Conservation (phyloP, 1,140 invertebrate genomes). For the Drosophila pseudoobscura region DNA sequence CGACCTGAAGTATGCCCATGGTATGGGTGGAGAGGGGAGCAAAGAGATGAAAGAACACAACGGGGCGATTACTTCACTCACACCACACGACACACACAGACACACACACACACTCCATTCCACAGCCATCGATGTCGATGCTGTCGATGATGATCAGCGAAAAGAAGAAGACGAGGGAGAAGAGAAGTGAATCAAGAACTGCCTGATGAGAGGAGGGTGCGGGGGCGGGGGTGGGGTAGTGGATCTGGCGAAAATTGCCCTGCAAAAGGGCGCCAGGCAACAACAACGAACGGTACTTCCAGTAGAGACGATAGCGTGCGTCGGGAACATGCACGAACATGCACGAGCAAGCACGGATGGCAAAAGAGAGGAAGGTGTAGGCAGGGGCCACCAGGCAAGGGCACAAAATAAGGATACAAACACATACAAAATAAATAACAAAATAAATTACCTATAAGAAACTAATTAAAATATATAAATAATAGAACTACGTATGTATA, state of each 20-base stretch:
- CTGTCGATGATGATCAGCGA: conserved; percentile 59
- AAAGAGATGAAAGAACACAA: conserved; percentile 27
- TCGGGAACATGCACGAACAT: too few relatives aligned
- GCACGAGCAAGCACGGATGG: too few relatives aligned
- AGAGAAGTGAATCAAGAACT: conserved; percentile 42
- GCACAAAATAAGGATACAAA: too few relatives aligned
- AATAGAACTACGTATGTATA: too few relatives aligned
- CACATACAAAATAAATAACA: too few relatives aligned
- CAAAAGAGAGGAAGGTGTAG: too few relatives aligned
- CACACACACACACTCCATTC: conserved; percentile 16
- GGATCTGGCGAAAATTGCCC: conserved; percentile 62
- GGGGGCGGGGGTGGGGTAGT: neutral
- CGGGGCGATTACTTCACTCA: conserved; percentile 76
- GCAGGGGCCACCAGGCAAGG: too few relatives aligned
- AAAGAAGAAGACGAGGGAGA: conserved; percentile 20
- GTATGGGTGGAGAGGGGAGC: conserved; percentile 2
- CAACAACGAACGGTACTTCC: conserved; percentile 52
- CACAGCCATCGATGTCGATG: conserved; percentile 48
- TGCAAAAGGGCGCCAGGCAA: conserved; percentile 65
- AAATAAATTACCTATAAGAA: too few relatives aligned
- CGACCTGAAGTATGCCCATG: neutral
- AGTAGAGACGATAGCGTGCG: conserved; percentile 6
- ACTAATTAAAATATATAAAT: too few relatives aligned
- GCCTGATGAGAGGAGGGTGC: conserved; percentile 2
- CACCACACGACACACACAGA: conserved; percentile 31